Evolutionary conservation across 2,888 invertebrate genomes (phyloP), one percentile per base, ranked within the genome.

Genomic region (Philaethria dido): DNA sequence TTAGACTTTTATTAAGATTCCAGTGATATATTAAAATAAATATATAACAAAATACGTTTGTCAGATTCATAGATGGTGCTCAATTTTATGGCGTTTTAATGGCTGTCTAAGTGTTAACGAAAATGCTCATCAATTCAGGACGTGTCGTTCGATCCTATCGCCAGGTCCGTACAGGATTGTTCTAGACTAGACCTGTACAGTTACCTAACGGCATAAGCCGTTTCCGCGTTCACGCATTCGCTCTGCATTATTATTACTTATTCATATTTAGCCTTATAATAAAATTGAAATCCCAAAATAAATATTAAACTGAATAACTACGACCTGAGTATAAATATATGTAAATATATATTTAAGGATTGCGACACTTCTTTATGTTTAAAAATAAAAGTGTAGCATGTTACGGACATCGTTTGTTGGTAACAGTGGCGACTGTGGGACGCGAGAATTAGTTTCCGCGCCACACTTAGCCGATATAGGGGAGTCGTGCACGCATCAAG

Each of bases 141-240:
- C 88, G 77, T 87, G 89, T 87, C 85, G 82, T 79, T 76, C 77
- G 85, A 85, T 86, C 78, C 82, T 83, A 86, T 85, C 86, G 82
- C 74, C 78, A 72, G 73, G 75, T 77, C 79, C 77, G 83, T 84
- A 74, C 82, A 89, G 90, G 89, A 89, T 86, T 87, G 86, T 91
- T 90, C 89, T 90, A 90, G 89, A 85, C 88, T 83, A 86, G 79
- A 82, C 82, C 80, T 80, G 77, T 86, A 91, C 92, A 88, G 91
- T 92, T 90, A 91, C 73, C 79, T 92, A 91, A 91, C 91, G 92
- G 92, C 83, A 88, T 78, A 73, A 75, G 76, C 83, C 82, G 83
- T 89, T 92, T 91, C 89, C 89, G 86, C 82, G 84, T 87, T 85
- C 82, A 86, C 83, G 78, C 85, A 85, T 83, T 86, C 80, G 77